Evolutionary conservation across 2,888 invertebrate genomes (phyloP), one percentile per base, ranked within the genome.

Genomic region (Cistogaster globosa): DNA sequence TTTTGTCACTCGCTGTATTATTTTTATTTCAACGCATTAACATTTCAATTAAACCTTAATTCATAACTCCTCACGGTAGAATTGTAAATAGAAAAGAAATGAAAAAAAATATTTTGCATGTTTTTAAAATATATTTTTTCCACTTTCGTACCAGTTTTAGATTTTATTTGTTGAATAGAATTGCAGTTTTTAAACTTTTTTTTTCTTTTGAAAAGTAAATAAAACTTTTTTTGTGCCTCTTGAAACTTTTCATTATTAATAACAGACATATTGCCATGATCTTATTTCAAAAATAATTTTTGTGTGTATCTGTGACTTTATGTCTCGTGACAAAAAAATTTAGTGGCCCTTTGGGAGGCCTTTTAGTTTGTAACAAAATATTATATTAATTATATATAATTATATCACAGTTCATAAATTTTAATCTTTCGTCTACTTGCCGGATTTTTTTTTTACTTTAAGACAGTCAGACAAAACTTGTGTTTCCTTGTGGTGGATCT

Each of bases 51-150:
- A 38, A 68, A 69, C 62, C 78, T 67, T 51, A 78, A 68, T 72
- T 77, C 78, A 77, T 51, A 68, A 62, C 58, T 77, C 83, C 83
- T 83, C 32, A 60, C 72, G 83, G 77, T 74, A 48, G 55, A 71
- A 77, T 77, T 77, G 16, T 57, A 48, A 60, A 62, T 38, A 69
- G 22, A 69, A 68, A 74, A 36, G 20, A 48, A 26, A 45, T 7
- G 20, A 45, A 63, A 75, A 42, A 65, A 20, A 42, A 12, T 14
- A 48, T 16, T 55, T 63, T 26, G 20, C 18, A 51, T 11, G 18
- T 38, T 42, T 68, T 12, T 18, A 18, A 38, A 48, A 58, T 7
- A n/a, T 45, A 60, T 68, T 42, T 62, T 77, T 68, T 9, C 26
- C 2, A 45, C 22, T 60, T 68, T 53, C 12, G 26, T 69, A 42